Conservation (phyloP, 2,888 invertebrate species). For the Cantharis rufa region DNA sequence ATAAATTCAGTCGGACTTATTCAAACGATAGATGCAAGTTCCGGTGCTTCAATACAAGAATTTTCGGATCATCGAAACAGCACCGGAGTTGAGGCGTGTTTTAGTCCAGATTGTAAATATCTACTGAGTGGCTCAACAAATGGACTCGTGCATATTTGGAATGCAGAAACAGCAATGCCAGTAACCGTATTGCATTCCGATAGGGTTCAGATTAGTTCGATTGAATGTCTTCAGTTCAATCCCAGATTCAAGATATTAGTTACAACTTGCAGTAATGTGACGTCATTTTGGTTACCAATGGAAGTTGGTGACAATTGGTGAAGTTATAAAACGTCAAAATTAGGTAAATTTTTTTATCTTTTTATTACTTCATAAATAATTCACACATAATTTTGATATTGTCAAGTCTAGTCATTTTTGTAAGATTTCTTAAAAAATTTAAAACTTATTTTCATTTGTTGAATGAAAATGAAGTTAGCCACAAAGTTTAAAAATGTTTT, state of each 20-base stretch:
- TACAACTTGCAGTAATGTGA: constrained; percentile 93
- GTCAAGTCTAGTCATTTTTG: no score
- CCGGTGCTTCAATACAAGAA: constrained; percentile 92
- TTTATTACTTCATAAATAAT: neutral
- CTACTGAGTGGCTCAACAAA: constrained; percentile 98
- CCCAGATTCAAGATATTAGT: constrained; percentile 99
- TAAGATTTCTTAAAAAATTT: no score
- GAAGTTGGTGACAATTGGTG: neutral
- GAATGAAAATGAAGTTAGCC: no score
- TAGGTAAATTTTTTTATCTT: neutral
- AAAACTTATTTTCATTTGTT: no score
- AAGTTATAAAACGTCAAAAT: neutral
- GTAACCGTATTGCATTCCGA: constrained; percentile 86
- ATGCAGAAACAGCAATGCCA: constrained; percentile 93
- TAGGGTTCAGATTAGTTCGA: constrained; percentile 85
- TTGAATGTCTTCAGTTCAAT: constrained; percentile 97
- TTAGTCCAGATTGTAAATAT: constrained; percentile 98
- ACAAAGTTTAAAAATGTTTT: no score
- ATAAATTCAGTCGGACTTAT: constrained; percentile 97
- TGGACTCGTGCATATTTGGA: constrained; percentile 96
- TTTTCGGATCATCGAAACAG: constrained; percentile 93
- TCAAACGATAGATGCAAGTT: constrained; percentile 93
- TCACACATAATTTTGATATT: no score
- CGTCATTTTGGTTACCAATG: constrained; percentile 91
- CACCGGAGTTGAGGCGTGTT: constrained; percentile 93